Conservation (phyloP, 2,888 invertebrate genomes). For the Cerceris ruficornis region DNA sequence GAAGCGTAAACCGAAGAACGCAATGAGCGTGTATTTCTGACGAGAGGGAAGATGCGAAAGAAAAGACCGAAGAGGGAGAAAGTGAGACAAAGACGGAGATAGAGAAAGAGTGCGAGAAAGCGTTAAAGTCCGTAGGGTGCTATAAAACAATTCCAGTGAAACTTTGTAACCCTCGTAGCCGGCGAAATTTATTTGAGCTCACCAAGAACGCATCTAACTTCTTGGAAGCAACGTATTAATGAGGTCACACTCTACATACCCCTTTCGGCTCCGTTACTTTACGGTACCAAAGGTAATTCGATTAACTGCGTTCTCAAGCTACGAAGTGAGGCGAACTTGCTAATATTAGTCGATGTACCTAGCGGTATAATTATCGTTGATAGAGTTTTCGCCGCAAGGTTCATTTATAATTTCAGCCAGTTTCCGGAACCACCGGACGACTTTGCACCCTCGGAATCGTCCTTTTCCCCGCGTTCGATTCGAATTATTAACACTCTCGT, state of each 20-base stretch:
- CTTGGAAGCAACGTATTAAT: slow-evolving; percentile 65
- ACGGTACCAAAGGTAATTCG: slow-evolving; percentile 56
- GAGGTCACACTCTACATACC: slow-evolving; percentile 61
- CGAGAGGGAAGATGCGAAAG: slow-evolving; percentile 1
- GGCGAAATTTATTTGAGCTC: slow-evolving; percentile 59
- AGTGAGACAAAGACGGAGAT: background rate
- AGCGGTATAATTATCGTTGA: slow-evolving; percentile 46
- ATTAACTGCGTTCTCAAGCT: slow-evolving; percentile 54
- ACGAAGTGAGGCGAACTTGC: slow-evolving; percentile 30
- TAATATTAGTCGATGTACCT: slow-evolving; percentile 47
- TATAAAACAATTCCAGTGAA: slow-evolving; percentile 70
- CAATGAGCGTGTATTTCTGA: slow-evolving; percentile 33
- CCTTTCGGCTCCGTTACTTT: slow-evolving; percentile 60
- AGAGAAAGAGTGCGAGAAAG: background rate
- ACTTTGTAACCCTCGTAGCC: slow-evolving; percentile 56
- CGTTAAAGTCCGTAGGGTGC: slow-evolving; percentile 58
- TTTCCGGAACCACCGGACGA: background rate
- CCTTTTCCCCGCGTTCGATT: background rate
- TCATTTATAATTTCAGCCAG: slow-evolving; percentile 3
- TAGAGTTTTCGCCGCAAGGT: slow-evolving; percentile 32
- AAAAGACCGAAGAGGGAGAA: background rate
- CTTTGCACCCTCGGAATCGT: background rate
- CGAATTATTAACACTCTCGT: no score
- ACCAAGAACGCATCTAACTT: slow-evolving; percentile 59
- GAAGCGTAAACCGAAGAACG: slow-evolving; percentile 8